These are phyloP conservation scores for Hermodice carunculata DNA, from an alignment of 2,888 invertebrate genomes.

Conservation along the genomic window DNA sequence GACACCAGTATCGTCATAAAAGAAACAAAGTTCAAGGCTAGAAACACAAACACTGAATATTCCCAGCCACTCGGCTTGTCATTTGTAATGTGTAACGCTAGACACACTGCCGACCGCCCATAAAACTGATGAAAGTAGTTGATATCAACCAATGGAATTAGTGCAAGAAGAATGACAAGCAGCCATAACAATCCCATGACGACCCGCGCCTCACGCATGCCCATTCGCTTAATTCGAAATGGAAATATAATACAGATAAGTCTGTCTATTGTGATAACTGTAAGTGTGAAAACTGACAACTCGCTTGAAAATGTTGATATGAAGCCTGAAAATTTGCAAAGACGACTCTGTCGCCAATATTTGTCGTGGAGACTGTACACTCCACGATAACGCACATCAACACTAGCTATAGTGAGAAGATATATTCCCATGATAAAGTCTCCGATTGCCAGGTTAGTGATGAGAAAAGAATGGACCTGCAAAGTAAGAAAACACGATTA, in stretches of 20 bases:
- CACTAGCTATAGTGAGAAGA: conserved; percentile 64
- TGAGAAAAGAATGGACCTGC: conserved; percentile 70
- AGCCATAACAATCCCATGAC: conserved; percentile 62
- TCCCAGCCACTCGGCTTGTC: conserved; percentile 73
- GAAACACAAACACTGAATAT: conserved; percentile 73
- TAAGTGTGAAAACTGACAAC: conserved; percentile 69
- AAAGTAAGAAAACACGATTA: neutral
- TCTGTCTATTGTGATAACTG: conserved; percentile 70
- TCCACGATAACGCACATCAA: conserved; percentile 69
- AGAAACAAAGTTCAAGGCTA: conserved; percentile 71
- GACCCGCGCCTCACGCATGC: conserved; percentile 54
- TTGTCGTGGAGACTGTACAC: conserved; percentile 67
- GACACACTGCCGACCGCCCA: conserved; percentile 73
- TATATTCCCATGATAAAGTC: conserved; percentile 67
- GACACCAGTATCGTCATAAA: conserved; percentile 71
- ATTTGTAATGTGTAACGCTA: conserved; percentile 73
- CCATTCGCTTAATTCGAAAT: conserved; percentile 53
- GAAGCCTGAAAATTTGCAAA: conserved; percentile 65
- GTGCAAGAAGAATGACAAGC: conserved; percentile 51
- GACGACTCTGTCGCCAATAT: conserved; percentile 57
- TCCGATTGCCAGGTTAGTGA: conserved; percentile 63
- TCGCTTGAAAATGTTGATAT: conserved; percentile 69
- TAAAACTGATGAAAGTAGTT: conserved; percentile 72
- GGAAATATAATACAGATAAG: conserved; percentile 69
- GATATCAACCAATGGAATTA: conserved; percentile 53